Evolutionary conservation across 2,113 vertebrate species (phyloP).

Genomic region (Rallus limicola): DNA sequence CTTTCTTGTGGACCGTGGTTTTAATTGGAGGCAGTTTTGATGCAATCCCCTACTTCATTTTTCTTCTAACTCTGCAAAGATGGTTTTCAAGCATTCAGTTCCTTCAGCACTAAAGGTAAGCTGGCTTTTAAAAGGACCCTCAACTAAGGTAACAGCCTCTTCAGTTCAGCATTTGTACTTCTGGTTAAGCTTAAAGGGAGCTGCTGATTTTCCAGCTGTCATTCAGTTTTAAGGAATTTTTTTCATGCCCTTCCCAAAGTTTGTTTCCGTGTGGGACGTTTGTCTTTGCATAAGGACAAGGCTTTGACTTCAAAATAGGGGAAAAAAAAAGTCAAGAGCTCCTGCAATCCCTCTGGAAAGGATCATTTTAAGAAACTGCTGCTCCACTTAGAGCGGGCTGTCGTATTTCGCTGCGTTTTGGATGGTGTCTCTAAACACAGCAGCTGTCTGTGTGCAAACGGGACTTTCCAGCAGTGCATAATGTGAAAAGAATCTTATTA

Average conservation of each 20-base stretch:
- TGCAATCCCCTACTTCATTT: neutral
- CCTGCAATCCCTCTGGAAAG: neutral
- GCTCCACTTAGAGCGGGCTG: neutral
- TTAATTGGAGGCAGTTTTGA: neutral
- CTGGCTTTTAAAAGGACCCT: neutral
- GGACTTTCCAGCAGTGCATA: conserved; percentile 58
- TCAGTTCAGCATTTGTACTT: neutral
- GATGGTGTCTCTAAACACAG: conserved; percentile 40
- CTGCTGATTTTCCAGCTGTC: neutral
- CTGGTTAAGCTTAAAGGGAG: neutral
- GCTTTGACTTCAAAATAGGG: neutral
- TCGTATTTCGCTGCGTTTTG: conserved; percentile 35
- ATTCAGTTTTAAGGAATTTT: neutral
- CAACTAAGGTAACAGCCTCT: neutral
- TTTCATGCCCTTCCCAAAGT: neutral
- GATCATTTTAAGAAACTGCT: conserved; percentile 17
- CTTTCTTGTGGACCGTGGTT: neutral
- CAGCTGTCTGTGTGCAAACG: conserved; percentile 51
- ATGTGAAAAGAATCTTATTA: conserved; percentile 61
- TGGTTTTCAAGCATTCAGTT: neutral
- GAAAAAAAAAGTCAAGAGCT: neutral
- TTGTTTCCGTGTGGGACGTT: neutral
- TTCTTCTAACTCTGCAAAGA: neutral
- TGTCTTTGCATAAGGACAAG: neutral
- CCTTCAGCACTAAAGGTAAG: neutral